Evolutionary conservation across 2,113 vertebrate species (phyloP), one percentile per base, ranked within the genome.

Genomic region (Capreolus pygargus): DNA sequence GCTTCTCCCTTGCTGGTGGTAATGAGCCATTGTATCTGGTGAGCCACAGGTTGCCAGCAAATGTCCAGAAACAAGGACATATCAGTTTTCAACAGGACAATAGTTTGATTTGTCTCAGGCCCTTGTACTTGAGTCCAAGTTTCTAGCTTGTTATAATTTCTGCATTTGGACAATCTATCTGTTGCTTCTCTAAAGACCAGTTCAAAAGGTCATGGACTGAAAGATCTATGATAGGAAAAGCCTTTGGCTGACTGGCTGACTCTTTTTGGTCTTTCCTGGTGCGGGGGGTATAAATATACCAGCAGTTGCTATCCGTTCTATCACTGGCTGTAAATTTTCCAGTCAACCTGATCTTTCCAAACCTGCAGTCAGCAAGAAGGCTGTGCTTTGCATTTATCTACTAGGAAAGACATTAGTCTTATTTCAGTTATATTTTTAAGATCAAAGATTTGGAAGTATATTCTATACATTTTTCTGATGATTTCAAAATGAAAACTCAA

Each of bases 401-500:
- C 54, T 54, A 15, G n/a, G 25, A 92, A 86, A 81, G 7, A 60
- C 13, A 43, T 78, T 27, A 57, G 23, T 85, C 28, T 79, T 23
- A 52, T 58, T 87, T 78, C 36, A 57, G 13, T 50, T 54, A 5
- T 30, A 50, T 86, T 81, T 86, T 90, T 13, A 33, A 94, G 10
- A 57, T 91, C 1, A 50, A 70, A 52, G 7, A 52, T 95, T 94
- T 91, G 0, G n/a, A 95, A 88, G 23, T 95, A 78, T 85, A 88
- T 92, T 58, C 13, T 94, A 7, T 36, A 4, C 4, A 43, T 47
- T 93, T 86, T 74, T 74, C 45, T 14, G 0, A 13, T 86, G 52
- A 83, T 94, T 84, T 97, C 28, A 86, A 90, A 95, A 86, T 89
- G 15, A 70, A 95, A 94, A 87, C 16, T 8, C 10, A 92, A 60